Conservation (phyloP, 2,888 invertebrate species). For the Aphrophora alni region DNA sequence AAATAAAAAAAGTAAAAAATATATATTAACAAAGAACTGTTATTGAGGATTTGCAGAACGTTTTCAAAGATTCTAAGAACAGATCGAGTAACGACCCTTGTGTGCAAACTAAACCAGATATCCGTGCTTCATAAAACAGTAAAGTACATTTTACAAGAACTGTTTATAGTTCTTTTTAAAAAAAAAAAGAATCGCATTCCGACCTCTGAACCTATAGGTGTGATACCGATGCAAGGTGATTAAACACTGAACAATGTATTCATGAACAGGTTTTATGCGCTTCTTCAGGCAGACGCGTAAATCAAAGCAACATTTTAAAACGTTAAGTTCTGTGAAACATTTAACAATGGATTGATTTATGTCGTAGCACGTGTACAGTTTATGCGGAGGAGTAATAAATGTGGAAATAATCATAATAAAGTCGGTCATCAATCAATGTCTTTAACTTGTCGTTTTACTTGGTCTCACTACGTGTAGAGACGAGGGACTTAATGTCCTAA, state of each 20-base stretch:
- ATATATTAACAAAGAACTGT: not conserved
- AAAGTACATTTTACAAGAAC: not conserved
- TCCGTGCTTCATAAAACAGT: not conserved
- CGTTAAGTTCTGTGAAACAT: constrained; percentile 9
- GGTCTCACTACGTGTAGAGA: no score
- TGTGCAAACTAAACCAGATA: not conserved
- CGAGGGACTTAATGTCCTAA: not conserved
- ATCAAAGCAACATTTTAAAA: constrained; percentile 4
- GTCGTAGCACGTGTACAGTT: not conserved
- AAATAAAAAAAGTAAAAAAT: no score
- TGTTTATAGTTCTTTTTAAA: not conserved
- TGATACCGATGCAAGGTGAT: not conserved
- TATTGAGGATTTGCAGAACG: not conserved
- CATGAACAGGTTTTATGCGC: not conserved
- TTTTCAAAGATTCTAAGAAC: not conserved
- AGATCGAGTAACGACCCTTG: not conserved
- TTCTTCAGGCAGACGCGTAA: constrained; percentile 2
- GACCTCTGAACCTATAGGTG: not conserved
- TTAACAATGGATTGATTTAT: constrained; percentile 5
- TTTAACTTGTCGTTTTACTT: no score
- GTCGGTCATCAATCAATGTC: not conserved
- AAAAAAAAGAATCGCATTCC: not conserved
- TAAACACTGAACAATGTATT: not conserved
- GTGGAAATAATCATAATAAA: constrained; percentile 4
- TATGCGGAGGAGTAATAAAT: not conserved